Conservation (phyloP, 2,888 invertebrate genomes). For the Pseudoips prasinana region DNA sequence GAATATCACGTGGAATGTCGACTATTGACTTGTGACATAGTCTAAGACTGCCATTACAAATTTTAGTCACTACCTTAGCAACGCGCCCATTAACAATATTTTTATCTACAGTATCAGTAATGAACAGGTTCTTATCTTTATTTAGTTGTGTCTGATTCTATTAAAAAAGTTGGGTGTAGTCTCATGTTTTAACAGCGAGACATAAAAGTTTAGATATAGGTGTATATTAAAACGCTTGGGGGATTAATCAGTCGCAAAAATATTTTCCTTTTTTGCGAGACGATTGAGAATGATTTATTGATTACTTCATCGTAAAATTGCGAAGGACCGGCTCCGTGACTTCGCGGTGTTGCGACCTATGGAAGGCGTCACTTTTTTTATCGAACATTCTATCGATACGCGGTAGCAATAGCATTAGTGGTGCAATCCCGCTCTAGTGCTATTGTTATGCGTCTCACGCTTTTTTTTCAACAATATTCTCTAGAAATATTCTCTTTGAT, state of each 20-base stretch:
- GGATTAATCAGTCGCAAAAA: conserved; percentile 25
- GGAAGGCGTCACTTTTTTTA: conserved; percentile 42
- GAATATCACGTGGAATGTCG: conserved; percentile 58
- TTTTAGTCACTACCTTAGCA: conserved; percentile 42
- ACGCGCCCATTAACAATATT: conserved; percentile 27
- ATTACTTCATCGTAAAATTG: conserved; percentile 43
- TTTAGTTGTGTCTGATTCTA: conserved; percentile 16
- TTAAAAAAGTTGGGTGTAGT: conserved; percentile 18
- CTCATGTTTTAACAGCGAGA: conserved; percentile 18
- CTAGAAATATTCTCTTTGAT: conserved; percentile 29
- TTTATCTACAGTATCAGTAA: conserved; percentile 29
- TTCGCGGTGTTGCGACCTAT: conserved; percentile 46
- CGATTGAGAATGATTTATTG: conserved; percentile 39
- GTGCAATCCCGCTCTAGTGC: conserved; percentile 45
- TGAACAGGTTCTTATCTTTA: conserved; percentile 23
- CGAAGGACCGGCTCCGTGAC: conserved; percentile 47
- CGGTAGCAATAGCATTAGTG: conserved; percentile 41
- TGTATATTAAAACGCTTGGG: conserved; percentile 27
- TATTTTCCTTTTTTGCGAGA: conserved; percentile 33
- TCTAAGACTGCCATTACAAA: conserved; percentile 42
- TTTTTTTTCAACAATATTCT: conserved; percentile 38
- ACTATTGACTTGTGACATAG: conserved; percentile 49
- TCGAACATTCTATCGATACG: conserved; percentile 47
- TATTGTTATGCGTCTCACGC: conserved; percentile 48
- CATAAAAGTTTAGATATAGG: conserved; percentile 19